phyloP scores from a whole-genome alignment of 2,113 vertebrate species.

The Chaetorhynchus papuensis region DNA sequence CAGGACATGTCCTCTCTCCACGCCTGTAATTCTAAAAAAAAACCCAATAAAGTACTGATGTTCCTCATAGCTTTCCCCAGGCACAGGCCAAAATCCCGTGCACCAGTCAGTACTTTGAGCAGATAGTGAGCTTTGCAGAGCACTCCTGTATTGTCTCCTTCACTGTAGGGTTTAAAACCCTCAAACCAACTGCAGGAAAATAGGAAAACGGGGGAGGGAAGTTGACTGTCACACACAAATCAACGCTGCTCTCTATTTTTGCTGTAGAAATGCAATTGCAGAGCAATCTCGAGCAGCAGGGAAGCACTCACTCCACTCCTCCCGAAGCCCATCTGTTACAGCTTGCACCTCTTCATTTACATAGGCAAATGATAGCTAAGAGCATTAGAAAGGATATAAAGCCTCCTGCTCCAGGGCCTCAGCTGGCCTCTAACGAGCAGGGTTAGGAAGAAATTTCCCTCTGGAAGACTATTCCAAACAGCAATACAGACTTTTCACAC shows the following conservation, averaged over 20 bases:
- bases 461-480: background rate
- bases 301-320: conserved; percentile 28
- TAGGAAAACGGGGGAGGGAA: conserved; percentile 25
- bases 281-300: conserved; percentile 48
- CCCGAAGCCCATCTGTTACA: conserved; percentile 57
- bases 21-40: background rate
- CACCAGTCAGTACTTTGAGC: background rate
- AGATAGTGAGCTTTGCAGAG: background rate
- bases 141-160: background rate
- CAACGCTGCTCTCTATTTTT: background rate
- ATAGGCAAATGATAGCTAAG: conserved; percentile 49
- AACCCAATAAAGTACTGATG: background rate
- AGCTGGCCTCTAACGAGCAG: conserved; percentile 16
- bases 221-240: background rate
- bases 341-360: conserved; percentile 47
- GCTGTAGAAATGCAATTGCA: conserved; percentile 41
- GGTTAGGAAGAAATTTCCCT: conserved; percentile 20
- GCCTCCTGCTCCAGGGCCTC: background rate
- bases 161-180: conserved; percentile 17
- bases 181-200: background rate
- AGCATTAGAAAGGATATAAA: conserved; percentile 32
- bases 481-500: background rate
- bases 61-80: background rate
- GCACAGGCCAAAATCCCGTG: background rate
- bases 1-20: background rate